Conservation (phyloP, 2,113 vertebrate species). For the Neodon shergylaensis region DNA sequence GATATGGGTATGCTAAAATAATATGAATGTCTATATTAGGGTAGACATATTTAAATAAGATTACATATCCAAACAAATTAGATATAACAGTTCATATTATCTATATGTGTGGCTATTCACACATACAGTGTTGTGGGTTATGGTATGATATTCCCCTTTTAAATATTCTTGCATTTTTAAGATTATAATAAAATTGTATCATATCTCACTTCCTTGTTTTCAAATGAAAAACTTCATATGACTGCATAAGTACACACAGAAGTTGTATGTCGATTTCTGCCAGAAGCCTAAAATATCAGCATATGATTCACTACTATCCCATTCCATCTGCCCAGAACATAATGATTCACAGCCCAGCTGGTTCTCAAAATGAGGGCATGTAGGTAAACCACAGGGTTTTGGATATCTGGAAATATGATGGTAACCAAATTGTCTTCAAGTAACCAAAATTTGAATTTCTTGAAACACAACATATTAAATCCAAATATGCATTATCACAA, state of each 20-base stretch:
- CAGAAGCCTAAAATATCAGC: not conserved
- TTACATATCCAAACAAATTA: not conserved
- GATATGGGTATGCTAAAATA: not conserved
- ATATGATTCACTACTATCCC: not conserved
- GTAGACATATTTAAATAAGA: not conserved
- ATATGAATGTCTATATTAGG: not conserved
- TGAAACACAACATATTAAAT: not conserved
- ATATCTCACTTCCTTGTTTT: not conserved
- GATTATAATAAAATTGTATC: too few species aligned
- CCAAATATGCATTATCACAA: not conserved
- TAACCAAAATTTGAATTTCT: not conserved
- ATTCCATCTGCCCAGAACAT: not conserved
- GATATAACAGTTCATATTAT: not conserved
- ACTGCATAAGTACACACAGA: not conserved
- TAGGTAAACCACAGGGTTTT: not conserved
- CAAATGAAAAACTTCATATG: not conserved
- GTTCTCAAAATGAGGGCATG: not conserved
- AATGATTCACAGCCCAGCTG: not conserved
- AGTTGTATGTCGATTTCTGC: not conserved
- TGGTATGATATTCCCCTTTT: not conserved
- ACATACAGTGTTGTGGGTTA: not conserved
- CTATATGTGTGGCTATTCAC: not conserved
- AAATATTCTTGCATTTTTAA: not conserved
- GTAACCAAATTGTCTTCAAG: not conserved
- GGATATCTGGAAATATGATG: not conserved